Evolutionary conservation across 1,140 invertebrate species (phyloP), one percentile per base, ranked within the genome.

Genomic region (Drosophila pruinosa): DNA sequence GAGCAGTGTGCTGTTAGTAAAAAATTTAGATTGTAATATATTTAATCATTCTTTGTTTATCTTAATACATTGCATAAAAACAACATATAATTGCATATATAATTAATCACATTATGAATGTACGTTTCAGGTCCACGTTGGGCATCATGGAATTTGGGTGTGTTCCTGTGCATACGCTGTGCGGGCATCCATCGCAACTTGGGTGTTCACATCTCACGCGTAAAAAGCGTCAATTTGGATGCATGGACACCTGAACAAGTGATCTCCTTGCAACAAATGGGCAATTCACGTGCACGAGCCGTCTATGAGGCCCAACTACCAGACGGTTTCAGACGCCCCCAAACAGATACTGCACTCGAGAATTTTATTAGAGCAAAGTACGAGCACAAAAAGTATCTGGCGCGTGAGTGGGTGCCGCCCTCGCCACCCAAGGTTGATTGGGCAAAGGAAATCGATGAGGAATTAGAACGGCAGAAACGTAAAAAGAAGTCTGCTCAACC

Each of bases 181-280:
- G 98, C 98, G 17, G 98, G 98, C 14, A 99, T 99, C 80, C 98
- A 99, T 92, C 94, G 98, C 72, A 99, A 99, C 92, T 93, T 99
- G 31, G 97, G 98, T 14, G 98, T 99, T 10, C 98, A 99, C 91
- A 99, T 99, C 92, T 99, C 98, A 52, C 97, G 96, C 92, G 98
- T 99, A 2, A 99, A 99, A 92, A 99, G 98, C 43, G 98, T 99
- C 45, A 99, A 99, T 92, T 93, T 99, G 53, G 98, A 99, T 91
- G 94, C 97, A 43, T 99, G 98, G 98, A 99, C 97, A n/a, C 96
- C 98, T 0, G 98, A 99, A 91, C 98, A 99, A 95, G 97, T 99
- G 69, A 96, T 94, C 31, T 94, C 94, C 2, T 93, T 99, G 77
- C 97, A 99, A 92, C 97, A 98, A 92, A 99, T 99, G 96, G 98